These are phyloP conservation scores for Napeogenes inachia DNA, from an alignment of 2,888 invertebrate species.

Conservation along the genomic window DNA sequence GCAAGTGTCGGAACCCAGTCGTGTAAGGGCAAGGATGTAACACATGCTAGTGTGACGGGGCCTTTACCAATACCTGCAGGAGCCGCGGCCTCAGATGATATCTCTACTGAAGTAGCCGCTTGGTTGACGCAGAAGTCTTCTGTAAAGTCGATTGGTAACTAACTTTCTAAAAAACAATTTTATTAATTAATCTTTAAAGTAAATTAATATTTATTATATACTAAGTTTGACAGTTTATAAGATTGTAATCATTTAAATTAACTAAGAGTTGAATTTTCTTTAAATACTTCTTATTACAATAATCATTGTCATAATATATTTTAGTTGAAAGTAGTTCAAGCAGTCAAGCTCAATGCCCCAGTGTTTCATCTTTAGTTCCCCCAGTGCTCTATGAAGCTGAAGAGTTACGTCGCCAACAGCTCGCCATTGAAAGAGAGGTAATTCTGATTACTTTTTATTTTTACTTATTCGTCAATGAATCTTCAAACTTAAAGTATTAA, in stretches of 20 bases:
- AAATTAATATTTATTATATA: too few relatives aligned
- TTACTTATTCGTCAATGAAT: background rate
- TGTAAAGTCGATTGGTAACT: slow-evolving; percentile 38
- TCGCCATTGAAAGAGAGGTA: slow-evolving; percentile 71
- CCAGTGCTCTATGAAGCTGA: slow-evolving; percentile 59
- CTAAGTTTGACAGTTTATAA: too few relatives aligned
- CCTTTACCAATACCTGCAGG: slow-evolving; percentile 61
- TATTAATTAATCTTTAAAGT: too few relatives aligned
- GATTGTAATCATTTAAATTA: too few relatives aligned
- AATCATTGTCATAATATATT: slow-evolving; percentile 7
- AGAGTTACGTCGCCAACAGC: slow-evolving; percentile 60
- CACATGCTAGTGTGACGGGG: slow-evolving; percentile 39
- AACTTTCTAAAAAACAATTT: too few relatives aligned
- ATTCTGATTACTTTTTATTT: background rate
- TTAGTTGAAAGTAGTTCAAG: slow-evolving; percentile 23
- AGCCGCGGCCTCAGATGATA: slow-evolving; percentile 41
- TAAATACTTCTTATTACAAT: background rate
- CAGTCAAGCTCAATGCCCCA: slow-evolving; percentile 31
- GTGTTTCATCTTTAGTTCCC: slow-evolving; percentile 36
- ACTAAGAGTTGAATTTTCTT: too few relatives aligned
- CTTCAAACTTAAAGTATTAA: too few relatives aligned
- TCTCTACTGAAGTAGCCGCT: slow-evolving; percentile 31
- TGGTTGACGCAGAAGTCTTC: slow-evolving; percentile 37
- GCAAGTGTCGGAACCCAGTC: slow-evolving; percentile 28
- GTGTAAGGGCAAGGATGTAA: slow-evolving; percentile 18